phyloP scores from a whole-genome alignment of 2,113 vertebrate species.

The Grantiella picta region DNA sequence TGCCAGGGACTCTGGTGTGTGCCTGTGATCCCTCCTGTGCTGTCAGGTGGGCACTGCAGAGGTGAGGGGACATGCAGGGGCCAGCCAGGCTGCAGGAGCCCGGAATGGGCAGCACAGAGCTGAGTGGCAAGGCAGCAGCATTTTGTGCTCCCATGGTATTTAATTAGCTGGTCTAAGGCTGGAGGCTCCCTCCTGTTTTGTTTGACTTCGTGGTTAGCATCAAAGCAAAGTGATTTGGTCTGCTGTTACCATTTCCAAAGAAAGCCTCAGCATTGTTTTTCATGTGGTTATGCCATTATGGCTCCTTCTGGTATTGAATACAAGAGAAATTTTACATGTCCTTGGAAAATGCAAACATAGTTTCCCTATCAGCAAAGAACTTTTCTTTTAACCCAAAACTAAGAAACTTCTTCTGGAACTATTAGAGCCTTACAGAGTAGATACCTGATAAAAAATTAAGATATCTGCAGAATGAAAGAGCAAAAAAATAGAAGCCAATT shows the following conservation, averaged over 20 bases:
- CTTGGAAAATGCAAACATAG: neutral
- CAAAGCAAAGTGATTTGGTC: neutral
- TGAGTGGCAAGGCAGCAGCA: neutral
- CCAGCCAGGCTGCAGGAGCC: neutral
- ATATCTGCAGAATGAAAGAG: neutral
- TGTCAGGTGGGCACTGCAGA: rapidly evolving
- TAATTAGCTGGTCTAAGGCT: neutral
- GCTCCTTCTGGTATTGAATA: neutral
- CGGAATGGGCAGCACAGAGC: no score
- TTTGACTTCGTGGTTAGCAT: neutral
- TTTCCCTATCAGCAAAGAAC: neutral
- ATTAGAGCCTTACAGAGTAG: neutral
- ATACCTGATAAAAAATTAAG: neutral
- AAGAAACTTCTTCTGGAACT: neutral
- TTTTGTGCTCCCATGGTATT: neutral
- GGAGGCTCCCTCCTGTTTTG: neutral
- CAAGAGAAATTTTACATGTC: neutral
- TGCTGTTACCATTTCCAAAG: neutral
- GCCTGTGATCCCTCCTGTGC: rapidly evolving
- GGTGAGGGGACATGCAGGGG: neutral
- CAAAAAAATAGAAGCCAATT: neutral
- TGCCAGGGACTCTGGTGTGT: rapidly evolving
- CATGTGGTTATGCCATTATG: neutral
- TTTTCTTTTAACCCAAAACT: neutral
- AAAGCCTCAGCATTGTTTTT: neutral